phyloP scores from a whole-genome alignment of 2,113 vertebrate genomes.

The Macquaria australasica region DNA sequence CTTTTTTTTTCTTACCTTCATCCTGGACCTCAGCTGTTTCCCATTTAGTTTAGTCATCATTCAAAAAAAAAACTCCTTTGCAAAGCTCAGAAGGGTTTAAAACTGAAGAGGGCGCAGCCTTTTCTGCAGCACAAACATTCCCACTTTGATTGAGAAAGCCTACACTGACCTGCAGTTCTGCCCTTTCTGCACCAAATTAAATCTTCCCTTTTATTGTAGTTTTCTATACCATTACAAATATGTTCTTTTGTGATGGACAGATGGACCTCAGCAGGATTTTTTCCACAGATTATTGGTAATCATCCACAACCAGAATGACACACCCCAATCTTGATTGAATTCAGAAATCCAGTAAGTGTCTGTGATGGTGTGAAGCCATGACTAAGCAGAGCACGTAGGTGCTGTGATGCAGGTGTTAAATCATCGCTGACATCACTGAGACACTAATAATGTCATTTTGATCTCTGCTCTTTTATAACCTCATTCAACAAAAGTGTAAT shows the following conservation, averaged over 20 bases:
- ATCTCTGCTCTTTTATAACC: background rate
- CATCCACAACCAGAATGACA: background rate
- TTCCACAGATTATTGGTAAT: background rate
- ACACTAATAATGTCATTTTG: background rate
- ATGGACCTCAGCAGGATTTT: background rate
- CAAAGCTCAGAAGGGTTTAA: background rate
- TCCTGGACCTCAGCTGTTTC: conserved; percentile 3
- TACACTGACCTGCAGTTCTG: background rate
- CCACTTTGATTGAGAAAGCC: background rate
- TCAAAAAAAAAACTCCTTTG: background rate
- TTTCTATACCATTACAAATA: background rate
- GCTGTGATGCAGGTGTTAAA: conserved; percentile 26
- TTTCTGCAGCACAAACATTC: conserved; percentile 10
- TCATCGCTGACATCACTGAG: conserved; percentile 26
- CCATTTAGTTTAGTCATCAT: background rate
- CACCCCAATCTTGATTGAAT: background rate
- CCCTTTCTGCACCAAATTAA: background rate
- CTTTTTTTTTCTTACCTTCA: background rate
- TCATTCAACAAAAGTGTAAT: background rate
- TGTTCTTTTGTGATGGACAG: background rate
- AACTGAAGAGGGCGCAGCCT: background rate
- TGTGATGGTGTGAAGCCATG: conserved; percentile 1
- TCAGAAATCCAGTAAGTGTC: conserved; percentile 35
- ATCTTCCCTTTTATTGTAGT: background rate
- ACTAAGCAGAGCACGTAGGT: background rate